These are phyloP conservation scores for Orcinus orca DNA, from an alignment of 2,113 vertebrate species.

Conservation along the genomic window DNA sequence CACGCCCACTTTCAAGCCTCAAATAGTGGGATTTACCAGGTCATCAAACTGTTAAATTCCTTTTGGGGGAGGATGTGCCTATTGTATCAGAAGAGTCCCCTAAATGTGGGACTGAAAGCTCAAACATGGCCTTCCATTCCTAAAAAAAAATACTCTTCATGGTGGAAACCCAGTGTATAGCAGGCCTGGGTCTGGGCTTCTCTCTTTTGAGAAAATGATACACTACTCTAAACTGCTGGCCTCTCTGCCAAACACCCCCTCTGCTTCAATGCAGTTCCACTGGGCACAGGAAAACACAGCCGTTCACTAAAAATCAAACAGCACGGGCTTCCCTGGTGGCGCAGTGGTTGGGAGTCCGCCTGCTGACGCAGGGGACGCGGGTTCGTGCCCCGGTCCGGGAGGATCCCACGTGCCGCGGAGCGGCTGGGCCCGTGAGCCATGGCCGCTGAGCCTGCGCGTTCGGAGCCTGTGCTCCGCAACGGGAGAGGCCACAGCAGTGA, in stretches of 20 bases:
- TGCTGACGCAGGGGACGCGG: no score
- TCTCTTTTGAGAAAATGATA: not conserved
- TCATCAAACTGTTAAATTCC: not conserved
- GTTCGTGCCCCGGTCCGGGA: no score
- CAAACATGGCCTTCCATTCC: not conserved
- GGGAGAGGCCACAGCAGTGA: no score
- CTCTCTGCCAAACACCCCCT: not conserved
- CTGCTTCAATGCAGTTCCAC: not conserved
- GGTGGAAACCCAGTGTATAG: not conserved
- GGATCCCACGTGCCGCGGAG: no score
- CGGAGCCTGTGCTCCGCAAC: no score
- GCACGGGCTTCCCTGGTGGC: not conserved
- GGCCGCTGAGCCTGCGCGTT: no score
- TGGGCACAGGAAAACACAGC: not conserved
- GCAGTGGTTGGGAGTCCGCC: no score
- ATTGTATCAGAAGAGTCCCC: not conserved
- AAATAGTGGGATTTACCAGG: not conserved
- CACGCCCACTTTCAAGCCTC: not conserved
- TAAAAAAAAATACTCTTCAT: not conserved
- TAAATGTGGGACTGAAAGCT: not conserved
- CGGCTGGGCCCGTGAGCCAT: no score
- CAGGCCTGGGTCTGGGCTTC: not conserved
- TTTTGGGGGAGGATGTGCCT: not conserved
- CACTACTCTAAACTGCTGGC: not conserved
- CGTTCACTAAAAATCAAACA: not conserved